Evolutionary conservation across 2,888 invertebrate genomes (phyloP).

Genomic region (Stenodema calcarata): DNA sequence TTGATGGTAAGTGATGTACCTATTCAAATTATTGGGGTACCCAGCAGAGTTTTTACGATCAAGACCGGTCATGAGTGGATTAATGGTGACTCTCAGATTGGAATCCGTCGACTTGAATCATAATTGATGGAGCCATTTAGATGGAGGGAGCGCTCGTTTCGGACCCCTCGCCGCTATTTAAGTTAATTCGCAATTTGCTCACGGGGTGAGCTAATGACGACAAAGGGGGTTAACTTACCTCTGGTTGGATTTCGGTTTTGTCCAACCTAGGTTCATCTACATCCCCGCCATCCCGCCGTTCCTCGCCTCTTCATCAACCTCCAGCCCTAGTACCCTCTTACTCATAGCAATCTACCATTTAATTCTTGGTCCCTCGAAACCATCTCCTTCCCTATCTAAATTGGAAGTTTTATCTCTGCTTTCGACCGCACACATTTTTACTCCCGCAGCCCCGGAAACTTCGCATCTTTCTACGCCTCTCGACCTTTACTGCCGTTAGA

Average conservation of each 20-base stretch:
- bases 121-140: slow-evolving; percentile 34
- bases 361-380: background rate
- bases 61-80: slow-evolving; percentile 25
- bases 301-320: background rate
- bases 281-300: background rate
- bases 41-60: slow-evolving; percentile 4
- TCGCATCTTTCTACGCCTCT: background rate
- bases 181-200: slow-evolving; percentile 41
- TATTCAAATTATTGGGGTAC: slow-evolving; percentile 14
- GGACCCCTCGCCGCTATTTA: slow-evolving; percentile 33
- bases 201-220: slow-evolving; percentile 30
- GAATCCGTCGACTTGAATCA: slow-evolving; percentile 22
- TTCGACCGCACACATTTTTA: slow-evolving; percentile 28
- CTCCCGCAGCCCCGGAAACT: background rate
- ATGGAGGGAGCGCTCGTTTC: background rate
- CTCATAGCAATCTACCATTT: slow-evolving; percentile 9
- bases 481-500: background rate
- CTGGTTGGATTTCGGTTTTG: slow-evolving; percentile 20
- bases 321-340: background rate
- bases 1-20: background rate
- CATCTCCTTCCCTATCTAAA: slow-evolving; percentile 36
- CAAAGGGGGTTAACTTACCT: slow-evolving; percentile 5
- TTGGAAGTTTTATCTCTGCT: slow-evolving; percentile 43
- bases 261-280: background rate
- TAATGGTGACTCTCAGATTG: background rate